Conservation (phyloP, 2,113 vertebrate genomes). For the Alethe castanea region DNA sequence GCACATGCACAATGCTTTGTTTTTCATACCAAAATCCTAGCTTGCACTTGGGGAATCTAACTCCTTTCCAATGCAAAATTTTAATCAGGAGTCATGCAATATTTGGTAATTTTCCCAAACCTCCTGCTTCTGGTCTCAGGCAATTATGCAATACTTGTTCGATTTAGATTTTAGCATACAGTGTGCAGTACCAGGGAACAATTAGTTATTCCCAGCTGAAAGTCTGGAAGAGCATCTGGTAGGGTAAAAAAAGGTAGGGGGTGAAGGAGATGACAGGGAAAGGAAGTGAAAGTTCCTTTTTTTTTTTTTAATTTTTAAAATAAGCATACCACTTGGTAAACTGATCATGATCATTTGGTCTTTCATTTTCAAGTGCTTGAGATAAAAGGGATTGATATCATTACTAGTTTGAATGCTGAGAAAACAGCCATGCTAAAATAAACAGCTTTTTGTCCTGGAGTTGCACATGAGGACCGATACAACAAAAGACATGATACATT, state of each 20-base stretch:
- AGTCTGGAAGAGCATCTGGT: neutral
- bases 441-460: neutral
- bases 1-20: neutral
- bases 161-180: neutral
- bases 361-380: neutral
- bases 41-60: neutral
- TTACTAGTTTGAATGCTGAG: neutral
- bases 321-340: neutral
- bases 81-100: neutral
- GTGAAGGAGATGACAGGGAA: neutral
- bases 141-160: neutral
- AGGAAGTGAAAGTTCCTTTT: neutral
- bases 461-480: neutral
- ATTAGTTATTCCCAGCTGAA: neutral
- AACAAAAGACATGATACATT: neutral
- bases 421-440: neutral
- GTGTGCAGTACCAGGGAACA: neutral
- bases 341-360: accelerated
- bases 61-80: neutral
- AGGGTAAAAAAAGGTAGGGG: neutral
- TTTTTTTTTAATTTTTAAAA: neutral
- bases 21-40: neutral
- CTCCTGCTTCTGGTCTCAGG: neutral
- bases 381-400: neutral
- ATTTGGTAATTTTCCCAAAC: neutral